Evolutionary conservation across 2,888 invertebrate species (phyloP), one percentile per base, ranked within the genome.

Genomic region (Galeopsomyia nigrocyanea): DNA sequence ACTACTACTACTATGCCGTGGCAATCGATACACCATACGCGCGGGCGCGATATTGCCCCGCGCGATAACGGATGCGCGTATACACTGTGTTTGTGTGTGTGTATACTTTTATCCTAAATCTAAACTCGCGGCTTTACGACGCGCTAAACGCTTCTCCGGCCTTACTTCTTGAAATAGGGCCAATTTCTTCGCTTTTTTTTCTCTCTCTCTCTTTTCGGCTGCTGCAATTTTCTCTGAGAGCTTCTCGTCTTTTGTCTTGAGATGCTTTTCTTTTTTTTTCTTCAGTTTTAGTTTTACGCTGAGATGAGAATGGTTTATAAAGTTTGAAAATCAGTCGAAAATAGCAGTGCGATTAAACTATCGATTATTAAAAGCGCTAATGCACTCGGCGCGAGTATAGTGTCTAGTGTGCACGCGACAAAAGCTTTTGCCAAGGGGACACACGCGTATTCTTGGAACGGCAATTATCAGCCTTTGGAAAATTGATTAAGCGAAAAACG

Each of bases 11-110:
- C n/a, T n/a, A n/a, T n/a, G 22, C 56, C 2, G 31, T 79, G 76
- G 77, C 82, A 85, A 85, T 86, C 86, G 80, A 86, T 86, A 86
- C 82, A n/a, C n/a, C 80, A n/a, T n/a, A 39, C 39, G 10, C 39
- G 10, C 39, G 79, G 79, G 82, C 26, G 26, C 26, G 26, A 26
- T 26, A 5, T 26, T 26, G 26, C 3, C 26, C 26, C 26, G 26
- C 26, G 26, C 26, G 26, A 26, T 26, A 26, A 26, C 26, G 26
- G 26, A 26, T 26, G 26, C 39, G 39, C 7, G 7, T 39, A 39
- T 10, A 39, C 39, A 39, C 26, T 5, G 3, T n/a, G n/a, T n/a
- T n/a, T n/a, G n/a, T n/a, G n/a, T n/a, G n/a, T 81, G 80, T 26
- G 26, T 26, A 26, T 26, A 26, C 26, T 80, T 80, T 82, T 77